Evolutionary conservation across 2,113 vertebrate species (phyloP), one percentile per base, ranked within the genome.

Genomic region (Jaculus jaculus): DNA sequence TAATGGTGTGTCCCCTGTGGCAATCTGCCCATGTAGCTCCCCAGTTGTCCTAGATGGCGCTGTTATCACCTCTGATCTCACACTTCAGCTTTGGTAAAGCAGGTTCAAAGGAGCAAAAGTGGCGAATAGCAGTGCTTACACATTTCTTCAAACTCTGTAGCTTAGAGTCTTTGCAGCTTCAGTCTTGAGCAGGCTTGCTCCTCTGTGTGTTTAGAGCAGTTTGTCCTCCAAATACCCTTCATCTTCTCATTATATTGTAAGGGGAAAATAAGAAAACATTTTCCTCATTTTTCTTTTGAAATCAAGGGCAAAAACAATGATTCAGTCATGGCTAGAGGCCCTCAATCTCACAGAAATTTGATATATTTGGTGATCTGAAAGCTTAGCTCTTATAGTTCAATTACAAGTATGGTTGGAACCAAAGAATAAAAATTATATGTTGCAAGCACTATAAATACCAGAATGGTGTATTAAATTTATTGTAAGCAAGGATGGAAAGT

Each of bases 361-460:
- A 97, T 95, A 95, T 95, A 79, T 94, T 97, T 93, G 87, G 87
- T 2, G 18, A 95, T 93, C 90, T 68, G 63, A 96, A 96, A 92
- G 87, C 30, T 75, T 89, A 93, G 78, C 0, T 95, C 96, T 97
- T 95, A 96, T 87, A 96, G 95, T 95, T 93, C 94, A 90, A 16
- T 92, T 95, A 95, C 61, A 97, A 92, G 87, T 94, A 84, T 92
- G 75, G 92, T 96, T 96, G 91, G 94, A 97, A 97, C 96, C 84
- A 86, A 96, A 95, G 79, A 87, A 93, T 72, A 63, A 96, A 97
- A 97, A 96, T 84, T 96, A 71, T 95, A 85, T 98, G 97, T 97
- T 92, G 91, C 73, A 82, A 90, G 84, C 30, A 83, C 84, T 95
- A 54, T 66, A 96, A 96, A 92, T 93, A 87, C 66, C 26, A 92